Base-by-base conservation (phyloP, 2,797 vertebrate species). In the Pogoniulus pusillus region DNA sequence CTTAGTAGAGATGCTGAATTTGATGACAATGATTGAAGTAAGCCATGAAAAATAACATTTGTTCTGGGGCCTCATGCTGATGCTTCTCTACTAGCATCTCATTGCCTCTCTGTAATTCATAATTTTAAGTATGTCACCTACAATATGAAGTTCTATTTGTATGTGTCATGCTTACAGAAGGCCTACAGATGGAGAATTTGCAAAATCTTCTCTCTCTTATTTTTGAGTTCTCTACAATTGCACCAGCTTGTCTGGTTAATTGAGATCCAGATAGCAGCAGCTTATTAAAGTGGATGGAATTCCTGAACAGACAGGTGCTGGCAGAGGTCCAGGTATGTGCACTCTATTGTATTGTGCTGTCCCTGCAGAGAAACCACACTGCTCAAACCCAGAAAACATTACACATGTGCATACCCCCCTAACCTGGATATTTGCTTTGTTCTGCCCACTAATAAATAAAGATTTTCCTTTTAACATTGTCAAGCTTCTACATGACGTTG, bases 221-320 rank as follows among this genome's bases (percentile, higher is more conserved):
- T 82, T 92, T 95, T 89, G 82, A 93, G 58, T 89, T 92, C 76
- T 93, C 53, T 88, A 60, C 82, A 85, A 57, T 85, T 64, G 53
- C 81, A 85, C 64, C 78, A 94, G 86, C 87, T 91, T 95, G 80
- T 91, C 75, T 93, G 82, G 51, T 85, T 95, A 96, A 95, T 91
- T 94, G 89, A 91, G 92, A 96, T 90, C 89, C 87, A 82, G 77
- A 94, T 84, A 89, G 66, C 32, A 12, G 77, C 65, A 91, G 69
- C 71, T 93, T 96, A 87, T 90, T 94, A 96, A 96, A 96, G 93
- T 95, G 86, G 79, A 90, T 94, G 84, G 77, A 94, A 88, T 85
- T 94, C 82, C 85, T 82, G 68, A 96, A 80, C 89, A 78, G 93
- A 92, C 95, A 93, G 71, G 85, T 94, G 54, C 86, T 96, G 94